These are phyloP conservation scores for Theristicus caerulescens DNA, from an alignment of 2,113 vertebrate genomes.

Conservation along the genomic window DNA sequence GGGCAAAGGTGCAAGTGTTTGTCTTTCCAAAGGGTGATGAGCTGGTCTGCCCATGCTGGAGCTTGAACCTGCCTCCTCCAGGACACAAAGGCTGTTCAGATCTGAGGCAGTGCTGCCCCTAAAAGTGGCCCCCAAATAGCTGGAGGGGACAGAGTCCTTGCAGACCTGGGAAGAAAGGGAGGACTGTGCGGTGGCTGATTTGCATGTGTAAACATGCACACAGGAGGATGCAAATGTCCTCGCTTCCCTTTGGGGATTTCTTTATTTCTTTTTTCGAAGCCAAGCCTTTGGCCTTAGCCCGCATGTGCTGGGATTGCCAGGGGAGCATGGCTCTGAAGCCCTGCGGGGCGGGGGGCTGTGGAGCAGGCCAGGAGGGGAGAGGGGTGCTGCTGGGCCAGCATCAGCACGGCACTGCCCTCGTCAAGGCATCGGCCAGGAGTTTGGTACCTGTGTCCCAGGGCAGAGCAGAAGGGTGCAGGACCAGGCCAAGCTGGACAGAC, in stretches of 20 bases:
- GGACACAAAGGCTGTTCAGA: not conserved
- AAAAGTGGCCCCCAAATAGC: not conserved
- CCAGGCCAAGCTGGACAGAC: fast-evolving
- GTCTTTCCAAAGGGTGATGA: not conserved
- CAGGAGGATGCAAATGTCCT: not conserved
- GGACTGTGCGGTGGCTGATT: not conserved
- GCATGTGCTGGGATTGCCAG: not conserved
- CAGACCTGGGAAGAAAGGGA: not conserved
- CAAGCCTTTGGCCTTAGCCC: not conserved
- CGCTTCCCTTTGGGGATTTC: not conserved
- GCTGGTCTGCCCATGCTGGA: fast-evolving
- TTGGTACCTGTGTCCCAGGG: not conserved
- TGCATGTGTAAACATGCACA: not conserved
- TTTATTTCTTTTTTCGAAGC: not conserved
- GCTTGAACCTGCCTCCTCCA: not conserved
- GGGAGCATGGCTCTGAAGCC: not conserved
- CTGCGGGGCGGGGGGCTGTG: not conserved
- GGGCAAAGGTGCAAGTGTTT: not conserved
- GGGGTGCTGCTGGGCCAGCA: not conserved
- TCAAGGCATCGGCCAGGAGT: not conserved
- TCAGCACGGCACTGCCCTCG: not conserved
- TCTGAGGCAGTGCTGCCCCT: not conserved
- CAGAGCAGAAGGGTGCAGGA: not conserved
- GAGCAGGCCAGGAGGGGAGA: not conserved
- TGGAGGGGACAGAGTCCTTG: not conserved